These are phyloP conservation scores for Schizopygopsis malacanthus DNA, from an alignment of 2,797 vertebrate genomes.

Conservation along the genomic window DNA sequence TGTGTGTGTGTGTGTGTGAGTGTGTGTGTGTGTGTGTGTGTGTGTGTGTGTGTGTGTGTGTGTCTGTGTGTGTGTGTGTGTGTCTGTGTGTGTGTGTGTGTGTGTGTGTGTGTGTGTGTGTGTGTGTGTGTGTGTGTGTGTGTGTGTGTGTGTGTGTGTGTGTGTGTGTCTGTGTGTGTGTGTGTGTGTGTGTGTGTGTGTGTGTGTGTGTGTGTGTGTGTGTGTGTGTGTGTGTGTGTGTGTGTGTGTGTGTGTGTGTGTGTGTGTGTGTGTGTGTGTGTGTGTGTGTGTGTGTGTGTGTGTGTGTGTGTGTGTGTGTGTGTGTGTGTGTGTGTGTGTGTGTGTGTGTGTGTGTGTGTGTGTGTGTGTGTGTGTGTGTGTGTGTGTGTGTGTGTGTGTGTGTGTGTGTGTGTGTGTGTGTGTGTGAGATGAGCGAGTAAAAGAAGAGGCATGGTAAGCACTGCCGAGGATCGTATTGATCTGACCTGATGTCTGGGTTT, in stretches of 20 bases:
- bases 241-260: conserved; percentile 17
- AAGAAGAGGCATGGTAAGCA: conserved; percentile 18
- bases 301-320: conserved; percentile 16
- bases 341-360: conserved; percentile 21
- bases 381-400: conserved; percentile 21
- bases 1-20: conserved; percentile 13
- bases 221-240: conserved; percentile 21
- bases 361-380: conserved; percentile 18
- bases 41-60: too few species aligned
- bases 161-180: not conserved
- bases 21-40: conserved; percentile 14
- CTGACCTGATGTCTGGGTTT: conserved; percentile 46
- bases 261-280: conserved; percentile 11
- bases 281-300: conserved; percentile 21
- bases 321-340: conserved; percentile 27
- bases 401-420: conserved; percentile 14
- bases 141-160: too few species aligned
- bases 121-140: too few species aligned
- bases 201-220: conserved; percentile 16
- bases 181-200: conserved; percentile 21
- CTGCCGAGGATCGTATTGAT: conserved; percentile 56
- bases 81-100: not conserved
- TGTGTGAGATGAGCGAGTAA: not conserved
- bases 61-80: conserved; percentile 8
- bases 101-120: too few species aligned